Conservation (phyloP, 2,797 vertebrate genomes). For the Cygnus olor region DNA sequence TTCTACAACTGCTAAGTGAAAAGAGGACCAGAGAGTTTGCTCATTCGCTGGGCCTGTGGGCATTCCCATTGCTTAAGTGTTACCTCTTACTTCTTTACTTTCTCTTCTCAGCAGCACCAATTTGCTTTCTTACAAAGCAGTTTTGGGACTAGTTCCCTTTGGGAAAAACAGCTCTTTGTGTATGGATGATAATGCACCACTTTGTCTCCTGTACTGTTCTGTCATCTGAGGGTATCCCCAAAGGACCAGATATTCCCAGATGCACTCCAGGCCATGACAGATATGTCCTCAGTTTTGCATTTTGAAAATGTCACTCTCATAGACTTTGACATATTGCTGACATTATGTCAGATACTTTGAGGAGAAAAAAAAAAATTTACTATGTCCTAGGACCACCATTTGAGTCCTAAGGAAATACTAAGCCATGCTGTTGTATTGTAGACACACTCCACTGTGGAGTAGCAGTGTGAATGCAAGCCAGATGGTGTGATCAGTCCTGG, state of each 20-base stretch:
- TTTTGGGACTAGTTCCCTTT: not conserved
- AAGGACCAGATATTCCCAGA: not conserved
- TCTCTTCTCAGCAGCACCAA: not conserved
- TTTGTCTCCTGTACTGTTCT: not conserved
- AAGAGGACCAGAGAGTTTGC: not conserved
- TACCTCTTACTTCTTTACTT: not conserved
- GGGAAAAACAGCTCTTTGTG: not conserved
- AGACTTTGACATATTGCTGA: not conserved
- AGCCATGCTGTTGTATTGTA: rapidly evolving
- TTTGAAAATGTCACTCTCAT: not conserved
- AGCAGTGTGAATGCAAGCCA: not conserved
- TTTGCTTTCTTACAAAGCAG: not conserved
- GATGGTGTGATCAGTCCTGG: not conserved
- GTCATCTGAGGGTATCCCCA: not conserved
- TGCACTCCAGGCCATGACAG: not conserved
- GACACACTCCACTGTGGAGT: not conserved
- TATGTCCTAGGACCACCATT: not conserved
- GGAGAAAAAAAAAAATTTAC: not conserved
- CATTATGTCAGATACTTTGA: not conserved
- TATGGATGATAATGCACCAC: not conserved
- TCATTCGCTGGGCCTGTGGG: not conserved
- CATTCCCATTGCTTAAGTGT: not conserved
- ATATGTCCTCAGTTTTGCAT: not conserved
- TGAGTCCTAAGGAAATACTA: not conserved
- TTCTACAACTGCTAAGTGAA: not conserved